Conservation (phyloP, 2,113 vertebrate species). For the Zingel zingel region DNA sequence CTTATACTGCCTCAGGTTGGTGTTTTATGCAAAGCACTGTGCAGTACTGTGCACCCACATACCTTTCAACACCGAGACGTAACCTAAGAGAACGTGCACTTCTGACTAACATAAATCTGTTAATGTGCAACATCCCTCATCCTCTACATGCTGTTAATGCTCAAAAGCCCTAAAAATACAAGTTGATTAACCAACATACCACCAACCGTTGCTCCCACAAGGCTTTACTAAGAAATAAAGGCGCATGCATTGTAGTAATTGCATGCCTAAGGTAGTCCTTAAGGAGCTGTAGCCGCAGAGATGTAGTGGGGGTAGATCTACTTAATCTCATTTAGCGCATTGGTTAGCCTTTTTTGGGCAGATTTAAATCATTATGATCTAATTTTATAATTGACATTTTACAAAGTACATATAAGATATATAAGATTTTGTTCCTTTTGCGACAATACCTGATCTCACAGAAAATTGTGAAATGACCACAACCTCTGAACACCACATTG, state of each 20-base stretch:
- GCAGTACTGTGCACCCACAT: conserved; percentile 47
- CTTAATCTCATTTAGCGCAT: background rate
- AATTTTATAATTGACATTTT: background rate
- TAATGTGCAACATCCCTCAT: conserved; percentile 10
- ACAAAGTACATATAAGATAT: background rate
- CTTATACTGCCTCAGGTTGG: conserved; percentile 54
- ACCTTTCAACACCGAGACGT: conserved; percentile 19
- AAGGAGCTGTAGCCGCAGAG: conserved; percentile 35
- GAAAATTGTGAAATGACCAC: too few relatives aligned
- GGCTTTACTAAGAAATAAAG: conserved; percentile 27
- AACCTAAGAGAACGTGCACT: conserved; percentile 71
- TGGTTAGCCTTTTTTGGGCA: background rate
- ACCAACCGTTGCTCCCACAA: background rate
- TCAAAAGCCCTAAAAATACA: conserved; percentile 4
- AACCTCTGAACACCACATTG: too few relatives aligned
- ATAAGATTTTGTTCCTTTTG: too few relatives aligned
- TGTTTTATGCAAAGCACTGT: conserved; percentile 52
- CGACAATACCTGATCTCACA: too few relatives aligned
- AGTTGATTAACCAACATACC: background rate
- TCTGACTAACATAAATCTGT: conserved; percentile 73
- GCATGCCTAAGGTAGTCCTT: conserved; percentile 25
- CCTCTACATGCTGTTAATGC: conserved; percentile 12
- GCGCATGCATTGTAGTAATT: conserved; percentile 17
- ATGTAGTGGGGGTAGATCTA: conserved; percentile 39
- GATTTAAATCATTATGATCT: conserved; percentile 33